phyloP scores from a whole-genome alignment of 1,140 invertebrate genomes.

The Notospermus geniculatus region DNA sequence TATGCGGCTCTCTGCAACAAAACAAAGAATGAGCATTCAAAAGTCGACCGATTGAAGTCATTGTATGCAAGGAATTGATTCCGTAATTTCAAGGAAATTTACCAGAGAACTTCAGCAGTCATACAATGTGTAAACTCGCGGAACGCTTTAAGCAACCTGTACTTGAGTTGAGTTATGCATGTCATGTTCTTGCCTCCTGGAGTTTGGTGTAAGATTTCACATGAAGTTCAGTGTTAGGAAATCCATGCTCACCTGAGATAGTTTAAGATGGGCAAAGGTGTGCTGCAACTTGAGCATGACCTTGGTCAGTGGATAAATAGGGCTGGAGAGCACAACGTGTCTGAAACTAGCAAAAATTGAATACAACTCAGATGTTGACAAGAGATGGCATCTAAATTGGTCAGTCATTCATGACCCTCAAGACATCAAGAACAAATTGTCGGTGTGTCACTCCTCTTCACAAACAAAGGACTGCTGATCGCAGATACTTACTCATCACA shows the following conservation, averaged over 20 bases:
- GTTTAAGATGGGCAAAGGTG: constrained; percentile 71
- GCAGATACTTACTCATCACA: constrained; percentile 69
- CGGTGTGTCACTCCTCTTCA: no score
- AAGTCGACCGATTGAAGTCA: background rate
- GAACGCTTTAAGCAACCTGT: background rate
- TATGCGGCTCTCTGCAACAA: constrained; percentile 53
- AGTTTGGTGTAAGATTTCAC: no score
- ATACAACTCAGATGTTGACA: no score
- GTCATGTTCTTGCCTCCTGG: no score
- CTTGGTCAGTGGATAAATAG: constrained; percentile 52
- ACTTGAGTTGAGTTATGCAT: no score
- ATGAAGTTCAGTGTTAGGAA: no score
- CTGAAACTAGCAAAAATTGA: constrained; percentile 62
- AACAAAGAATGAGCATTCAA: no score
- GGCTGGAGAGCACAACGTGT: constrained; percentile 61
- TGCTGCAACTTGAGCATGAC: constrained; percentile 69
- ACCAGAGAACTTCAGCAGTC: background rate
- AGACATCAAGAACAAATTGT: no score
- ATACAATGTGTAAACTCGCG: no score
- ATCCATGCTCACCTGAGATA: constrained; percentile 64
- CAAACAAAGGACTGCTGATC: no score
- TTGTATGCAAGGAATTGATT: background rate
- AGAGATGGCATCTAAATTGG: no score
- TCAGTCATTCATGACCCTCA: no score
- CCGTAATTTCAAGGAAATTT: background rate